phyloP scores from a whole-genome alignment of 2,113 vertebrate genomes.

The Ciconia boyciana region DNA sequence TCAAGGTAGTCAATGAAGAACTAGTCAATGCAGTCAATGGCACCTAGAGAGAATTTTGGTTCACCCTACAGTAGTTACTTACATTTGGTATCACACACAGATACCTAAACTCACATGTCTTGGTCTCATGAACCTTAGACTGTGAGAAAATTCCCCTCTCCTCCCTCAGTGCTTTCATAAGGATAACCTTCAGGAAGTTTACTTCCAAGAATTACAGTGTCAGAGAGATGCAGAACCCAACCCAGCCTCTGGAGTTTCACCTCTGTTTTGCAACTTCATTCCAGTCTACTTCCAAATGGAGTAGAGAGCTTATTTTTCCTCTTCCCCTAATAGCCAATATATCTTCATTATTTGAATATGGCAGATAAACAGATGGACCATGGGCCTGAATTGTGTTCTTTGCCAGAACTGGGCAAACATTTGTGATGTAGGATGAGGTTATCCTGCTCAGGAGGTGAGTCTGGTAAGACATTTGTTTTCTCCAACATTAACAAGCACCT shows the following conservation, averaged over 20 bases:
- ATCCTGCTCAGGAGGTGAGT: background rate
- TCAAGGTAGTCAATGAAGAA: background rate
- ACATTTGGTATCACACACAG: background rate
- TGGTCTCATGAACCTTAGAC: background rate
- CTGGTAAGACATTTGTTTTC: background rate
- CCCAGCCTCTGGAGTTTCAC: background rate
- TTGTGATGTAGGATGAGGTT: background rate
- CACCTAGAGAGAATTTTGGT: background rate
- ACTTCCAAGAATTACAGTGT: background rate
- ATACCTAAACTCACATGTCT: background rate
- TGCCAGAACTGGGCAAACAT: background rate
- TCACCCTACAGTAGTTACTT: background rate
- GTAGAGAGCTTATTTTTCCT: background rate
- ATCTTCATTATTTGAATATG: background rate
- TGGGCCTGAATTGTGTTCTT: background rate
- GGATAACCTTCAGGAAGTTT: background rate
- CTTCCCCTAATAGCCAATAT: background rate
- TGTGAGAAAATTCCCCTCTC: background rate
- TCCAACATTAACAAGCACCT: background rate
- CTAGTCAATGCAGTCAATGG: background rate
- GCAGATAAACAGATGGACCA: background rate
- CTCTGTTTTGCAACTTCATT: background rate
- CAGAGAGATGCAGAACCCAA: background rate
- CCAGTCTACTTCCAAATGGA: background rate
- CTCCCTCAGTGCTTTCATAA: background rate